Conservation (phyloP, 2,113 vertebrate species). For the Electrona antarctica region DNA sequence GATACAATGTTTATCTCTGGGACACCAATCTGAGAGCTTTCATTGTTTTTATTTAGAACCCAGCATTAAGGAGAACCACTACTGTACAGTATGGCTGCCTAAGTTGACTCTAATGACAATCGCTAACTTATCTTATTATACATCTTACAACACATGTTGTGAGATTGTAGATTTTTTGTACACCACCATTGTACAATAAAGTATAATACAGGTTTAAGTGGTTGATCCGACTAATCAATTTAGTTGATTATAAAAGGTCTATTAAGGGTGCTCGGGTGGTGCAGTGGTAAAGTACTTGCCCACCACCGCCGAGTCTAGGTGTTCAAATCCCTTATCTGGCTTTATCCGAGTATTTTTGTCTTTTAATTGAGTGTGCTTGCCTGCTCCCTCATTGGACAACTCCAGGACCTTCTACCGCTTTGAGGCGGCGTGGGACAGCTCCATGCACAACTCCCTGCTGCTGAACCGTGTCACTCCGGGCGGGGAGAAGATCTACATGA, state of each 20-base stretch:
- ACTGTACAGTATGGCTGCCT: no score
- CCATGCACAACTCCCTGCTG: constrained; percentile 97
- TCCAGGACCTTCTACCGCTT: constrained; percentile 95
- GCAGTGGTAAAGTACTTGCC: no score
- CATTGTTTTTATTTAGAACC: no score
- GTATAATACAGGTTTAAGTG: no score
- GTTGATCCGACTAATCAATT: no score
- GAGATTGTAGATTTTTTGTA: no score
- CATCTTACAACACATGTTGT: neutral
- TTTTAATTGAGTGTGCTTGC: constrained; percentile 21
- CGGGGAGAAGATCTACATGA: constrained; percentile 98
- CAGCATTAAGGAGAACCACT: no score
- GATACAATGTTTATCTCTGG: neutral
- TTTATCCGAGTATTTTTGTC: neutral
- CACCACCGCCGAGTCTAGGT: no score
- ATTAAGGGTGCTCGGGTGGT: no score
- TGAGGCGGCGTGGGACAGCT: constrained; percentile 96
- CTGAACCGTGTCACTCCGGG: constrained; percentile 95
- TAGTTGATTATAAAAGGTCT: no score
- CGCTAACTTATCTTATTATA: neutral
- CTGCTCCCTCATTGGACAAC: constrained; percentile 33
- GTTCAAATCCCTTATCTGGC: no score
- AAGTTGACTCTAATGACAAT: neutral
- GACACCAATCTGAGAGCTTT: neutral
- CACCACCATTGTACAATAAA: no score